Conservation (phyloP, 2,888 invertebrate genomes). For the Thera britannica region DNA sequence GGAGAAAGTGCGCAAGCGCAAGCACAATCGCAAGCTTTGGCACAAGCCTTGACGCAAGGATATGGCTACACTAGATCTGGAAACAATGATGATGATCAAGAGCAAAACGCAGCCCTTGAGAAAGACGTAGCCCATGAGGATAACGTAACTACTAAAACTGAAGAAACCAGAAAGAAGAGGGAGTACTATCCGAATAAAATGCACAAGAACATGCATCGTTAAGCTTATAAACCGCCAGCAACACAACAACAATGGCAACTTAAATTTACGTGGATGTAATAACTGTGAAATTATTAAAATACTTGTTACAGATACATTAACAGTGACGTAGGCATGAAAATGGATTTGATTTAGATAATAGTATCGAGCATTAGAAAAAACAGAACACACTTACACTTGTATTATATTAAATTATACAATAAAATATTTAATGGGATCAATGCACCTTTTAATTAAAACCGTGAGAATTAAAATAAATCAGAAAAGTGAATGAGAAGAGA, state of each 20-base stretch:
- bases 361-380: constrained; percentile 51
- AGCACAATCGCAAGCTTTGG: constrained; percentile 8
- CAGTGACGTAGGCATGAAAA: constrained; percentile 40
- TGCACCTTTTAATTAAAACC: not conserved
- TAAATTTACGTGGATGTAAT: not conserved
- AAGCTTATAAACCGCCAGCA: not conserved
- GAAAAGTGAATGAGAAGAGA: not conserved
- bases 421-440: constrained; percentile 55
- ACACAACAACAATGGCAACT: not conserved
- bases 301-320: constrained; percentile 40
- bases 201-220: constrained; percentile 1
- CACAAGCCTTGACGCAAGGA: not conserved
- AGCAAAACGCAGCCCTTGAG: not conserved
- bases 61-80: constrained; percentile 6
- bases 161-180: constrained; percentile 14
- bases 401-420: constrained; percentile 40
- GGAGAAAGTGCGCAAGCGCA: not conserved
- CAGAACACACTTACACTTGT: constrained; percentile 51
- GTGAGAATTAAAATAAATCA: not conserved
- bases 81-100: not conserved
- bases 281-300: not conserved
- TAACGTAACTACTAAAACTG: too few species aligned
- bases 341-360: constrained; percentile 42
- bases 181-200: constrained; percentile 6
- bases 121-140: not conserved